Evolutionary conservation across 2,113 vertebrate genomes (phyloP).

Genomic region (Actenoides hombroni): DNA sequence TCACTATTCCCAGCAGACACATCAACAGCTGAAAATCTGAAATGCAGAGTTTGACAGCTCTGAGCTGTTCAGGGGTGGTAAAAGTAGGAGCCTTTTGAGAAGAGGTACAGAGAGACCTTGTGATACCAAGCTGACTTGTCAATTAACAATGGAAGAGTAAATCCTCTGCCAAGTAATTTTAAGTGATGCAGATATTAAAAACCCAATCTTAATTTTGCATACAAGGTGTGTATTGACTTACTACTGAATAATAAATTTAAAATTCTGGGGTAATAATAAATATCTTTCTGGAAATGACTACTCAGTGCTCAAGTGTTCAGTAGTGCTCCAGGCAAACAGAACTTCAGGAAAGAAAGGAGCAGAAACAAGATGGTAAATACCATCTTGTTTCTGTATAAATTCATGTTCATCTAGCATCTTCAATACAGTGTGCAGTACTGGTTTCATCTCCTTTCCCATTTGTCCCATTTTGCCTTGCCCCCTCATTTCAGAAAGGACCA

Average conservation of each 20-base stretch:
- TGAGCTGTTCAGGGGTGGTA: not conserved
- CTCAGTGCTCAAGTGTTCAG: not conserved
- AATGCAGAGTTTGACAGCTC: not conserved
- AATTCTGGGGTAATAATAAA: not conserved
- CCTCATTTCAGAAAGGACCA: not conserved
- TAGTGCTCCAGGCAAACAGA: not conserved
- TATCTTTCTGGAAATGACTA: not conserved
- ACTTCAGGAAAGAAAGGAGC: not conserved
- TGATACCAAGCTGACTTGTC: not conserved
- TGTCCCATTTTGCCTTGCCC: not conserved
- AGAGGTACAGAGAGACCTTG: not conserved
- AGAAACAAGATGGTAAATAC: not conserved
- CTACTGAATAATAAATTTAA: not conserved
- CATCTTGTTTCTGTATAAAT: not conserved
- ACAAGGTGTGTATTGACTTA: not conserved
- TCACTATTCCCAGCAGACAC: not conserved
- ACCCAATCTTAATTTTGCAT: not conserved
- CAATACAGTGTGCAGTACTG: not conserved
- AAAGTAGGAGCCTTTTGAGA: not conserved
- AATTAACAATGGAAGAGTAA: not conserved
- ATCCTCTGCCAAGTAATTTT: not conserved
- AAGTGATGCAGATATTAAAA: not conserved
- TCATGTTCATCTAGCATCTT: accelerated
- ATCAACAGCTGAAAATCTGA: not conserved
- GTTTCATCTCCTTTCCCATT: not conserved